Evolutionary conservation across 2,797 vertebrate species (phyloP).

Genomic region (Sylvilagus floridanus): DNA sequence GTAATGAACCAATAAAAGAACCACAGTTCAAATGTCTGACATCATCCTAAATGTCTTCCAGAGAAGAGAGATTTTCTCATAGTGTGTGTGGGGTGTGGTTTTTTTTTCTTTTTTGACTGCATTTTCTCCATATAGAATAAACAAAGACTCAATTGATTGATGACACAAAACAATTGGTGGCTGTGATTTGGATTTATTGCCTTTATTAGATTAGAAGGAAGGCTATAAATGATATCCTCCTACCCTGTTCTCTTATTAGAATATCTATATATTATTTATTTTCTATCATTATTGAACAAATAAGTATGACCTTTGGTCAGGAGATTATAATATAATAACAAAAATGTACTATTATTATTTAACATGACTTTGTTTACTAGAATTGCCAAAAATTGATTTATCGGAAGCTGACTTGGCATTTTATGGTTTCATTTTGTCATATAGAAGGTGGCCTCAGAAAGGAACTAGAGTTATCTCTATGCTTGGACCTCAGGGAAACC

Average conservation of each 20-base stretch:
- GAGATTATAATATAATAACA: constrained; percentile 42
- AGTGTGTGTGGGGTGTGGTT: constrained; percentile 2
- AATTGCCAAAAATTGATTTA: background rate
- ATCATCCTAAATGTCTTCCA: constrained; percentile 87
- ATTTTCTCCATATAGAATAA: constrained; percentile 66
- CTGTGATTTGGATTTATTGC: constrained; percentile 49
- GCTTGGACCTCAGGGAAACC: background rate
- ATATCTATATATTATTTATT: background rate
- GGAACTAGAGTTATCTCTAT: constrained; percentile 4
- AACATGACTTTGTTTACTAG: background rate
- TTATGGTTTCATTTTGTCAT: background rate
- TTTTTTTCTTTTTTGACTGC: constrained; percentile 70
- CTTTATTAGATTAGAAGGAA: constrained; percentile 71
- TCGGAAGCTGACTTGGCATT: background rate
- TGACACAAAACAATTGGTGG: constrained; percentile 64
- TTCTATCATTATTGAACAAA: constrained; percentile 43
- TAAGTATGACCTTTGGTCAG: constrained; percentile 20
- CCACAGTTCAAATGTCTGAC: constrained; percentile 87
- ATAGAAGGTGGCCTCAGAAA: background rate
- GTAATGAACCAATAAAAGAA: constrained; percentile 87
- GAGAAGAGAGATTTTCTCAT: constrained; percentile 85
- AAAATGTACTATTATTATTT: background rate
- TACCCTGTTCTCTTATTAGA: constrained; percentile 48
- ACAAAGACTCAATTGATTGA: constrained; percentile 86
- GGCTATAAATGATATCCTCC: background rate